These are phyloP conservation scores for Drosophila kohkoa DNA, from an alignment of 1,140 invertebrate species.

Conservation along the genomic window DNA sequence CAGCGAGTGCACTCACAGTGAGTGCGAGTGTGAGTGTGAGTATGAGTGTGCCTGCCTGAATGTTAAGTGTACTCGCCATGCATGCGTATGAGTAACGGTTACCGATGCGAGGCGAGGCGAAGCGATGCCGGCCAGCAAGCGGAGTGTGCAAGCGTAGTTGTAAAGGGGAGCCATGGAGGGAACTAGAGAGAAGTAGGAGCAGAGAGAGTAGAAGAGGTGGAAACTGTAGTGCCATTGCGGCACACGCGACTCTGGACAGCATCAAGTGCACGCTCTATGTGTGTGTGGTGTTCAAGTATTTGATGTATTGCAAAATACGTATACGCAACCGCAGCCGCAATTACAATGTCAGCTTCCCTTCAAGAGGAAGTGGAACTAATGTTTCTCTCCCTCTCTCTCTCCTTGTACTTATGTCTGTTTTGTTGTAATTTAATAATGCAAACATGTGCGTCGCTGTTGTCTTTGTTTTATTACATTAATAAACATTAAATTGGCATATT, in stretches of 20 bases:
- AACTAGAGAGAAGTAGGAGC: too few species aligned
- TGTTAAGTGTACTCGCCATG: constrained; percentile 75
- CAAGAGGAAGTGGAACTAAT: constrained; percentile 35
- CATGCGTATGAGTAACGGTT: constrained; percentile 78
- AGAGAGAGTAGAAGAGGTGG: constrained; percentile 10
- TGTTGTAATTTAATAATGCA: constrained; percentile 64
- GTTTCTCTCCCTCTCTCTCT: background rate
- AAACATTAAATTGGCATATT: constrained; percentile 69
- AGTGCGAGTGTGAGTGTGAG: constrained; percentile 19
- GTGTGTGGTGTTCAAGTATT: constrained; percentile 63
- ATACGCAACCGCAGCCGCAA: constrained; percentile 64
- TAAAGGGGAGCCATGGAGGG: too few species aligned
- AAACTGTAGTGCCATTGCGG: constrained; percentile 8
- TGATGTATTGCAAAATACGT: constrained; percentile 80
- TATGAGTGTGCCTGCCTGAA: constrained; percentile 45
- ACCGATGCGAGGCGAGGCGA: constrained; percentile 39
- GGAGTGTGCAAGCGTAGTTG: too few species aligned
- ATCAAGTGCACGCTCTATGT: constrained; percentile 52
- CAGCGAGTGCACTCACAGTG: constrained; percentile 60
- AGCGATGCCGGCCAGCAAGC: constrained; percentile 11
- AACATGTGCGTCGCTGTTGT: constrained; percentile 50
- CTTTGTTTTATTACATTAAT: constrained; percentile 71
- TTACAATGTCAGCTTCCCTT: constrained; percentile 72
- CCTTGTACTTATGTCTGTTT: constrained; percentile 27
- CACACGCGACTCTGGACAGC: constrained; percentile 23